phyloP scores from a whole-genome alignment of 2,888 invertebrate species.

The Netelia inedita region DNA sequence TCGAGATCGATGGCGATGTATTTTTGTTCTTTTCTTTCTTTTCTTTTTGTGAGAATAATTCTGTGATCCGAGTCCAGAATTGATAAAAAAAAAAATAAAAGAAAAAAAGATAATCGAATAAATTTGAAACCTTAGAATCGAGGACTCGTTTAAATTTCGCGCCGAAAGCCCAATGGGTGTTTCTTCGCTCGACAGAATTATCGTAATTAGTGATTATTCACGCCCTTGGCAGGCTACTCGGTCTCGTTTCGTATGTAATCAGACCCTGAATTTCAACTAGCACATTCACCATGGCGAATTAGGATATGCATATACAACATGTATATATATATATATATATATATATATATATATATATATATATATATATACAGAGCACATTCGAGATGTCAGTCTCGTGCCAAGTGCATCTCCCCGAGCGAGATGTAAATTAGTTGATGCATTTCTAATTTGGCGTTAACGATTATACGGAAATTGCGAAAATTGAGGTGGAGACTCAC shows the following conservation, averaged over 20 bases:
- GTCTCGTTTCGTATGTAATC: conserved; percentile 49
- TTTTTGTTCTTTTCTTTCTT: too few relatives aligned
- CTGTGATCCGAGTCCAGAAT: too few relatives aligned
- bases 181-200: conserved; percentile 6
- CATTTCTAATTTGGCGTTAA: conserved; percentile 54
- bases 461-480: conserved; percentile 20
- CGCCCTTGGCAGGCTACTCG: conserved; percentile 21
- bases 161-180: too few relatives aligned
- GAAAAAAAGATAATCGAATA: too few relatives aligned
- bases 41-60: too few relatives aligned
- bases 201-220: conserved; percentile 50
- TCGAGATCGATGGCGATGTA: too few relatives aligned
- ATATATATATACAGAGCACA: neutral
- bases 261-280: conserved; percentile 49
- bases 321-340: neutral
- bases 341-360: conserved; percentile 1
- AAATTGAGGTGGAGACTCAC: conserved; percentile 24
- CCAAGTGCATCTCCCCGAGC: conserved; percentile 39
- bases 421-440: conserved; percentile 62
- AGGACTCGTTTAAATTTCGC: too few relatives aligned
- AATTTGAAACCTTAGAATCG: too few relatives aligned
- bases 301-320: neutral
- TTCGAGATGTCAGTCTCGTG: conserved; percentile 37
- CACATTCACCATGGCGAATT: conserved; percentile 37
- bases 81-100: too few relatives aligned